phyloP scores from a whole-genome alignment of 2,797 vertebrate species.

The Sternotherus odoratus region DNA sequence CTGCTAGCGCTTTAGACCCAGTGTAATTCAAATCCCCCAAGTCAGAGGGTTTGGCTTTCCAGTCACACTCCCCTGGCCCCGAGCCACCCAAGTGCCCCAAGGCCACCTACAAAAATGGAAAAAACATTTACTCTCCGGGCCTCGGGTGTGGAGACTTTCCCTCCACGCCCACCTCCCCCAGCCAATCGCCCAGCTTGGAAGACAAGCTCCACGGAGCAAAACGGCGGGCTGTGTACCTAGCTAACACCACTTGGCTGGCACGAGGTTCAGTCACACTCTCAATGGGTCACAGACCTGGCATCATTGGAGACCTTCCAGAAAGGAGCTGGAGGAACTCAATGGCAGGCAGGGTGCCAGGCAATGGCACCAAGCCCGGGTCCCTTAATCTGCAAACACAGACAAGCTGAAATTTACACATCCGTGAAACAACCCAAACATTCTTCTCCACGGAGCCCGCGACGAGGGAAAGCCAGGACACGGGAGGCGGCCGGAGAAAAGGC shows the following conservation, averaged over 20 bases:
- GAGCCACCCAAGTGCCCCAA: neutral
- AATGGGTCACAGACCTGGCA: neutral
- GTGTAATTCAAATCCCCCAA: neutral
- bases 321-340: neutral
- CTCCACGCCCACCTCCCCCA: accelerated
- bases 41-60: constrained; percentile 31
- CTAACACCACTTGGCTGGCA: neutral
- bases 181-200: neutral
- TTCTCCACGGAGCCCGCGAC: neutral
- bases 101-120: accelerated
- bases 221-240: neutral
- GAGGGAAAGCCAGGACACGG: neutral
- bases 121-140: neutral
- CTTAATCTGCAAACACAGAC: neutral
- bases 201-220: accelerated
- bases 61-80: neutral
- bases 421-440: neutral
- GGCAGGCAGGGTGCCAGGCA: neutral
- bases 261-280: neutral
- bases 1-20: constrained; percentile 1
- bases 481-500: neutral
- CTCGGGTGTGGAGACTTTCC: accelerated
- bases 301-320: neutral
- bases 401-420: neutral
- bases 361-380: neutral